Conservation (phyloP, 92 coral and sea anemone genomes). For the Heliopora coerulea region DNA sequence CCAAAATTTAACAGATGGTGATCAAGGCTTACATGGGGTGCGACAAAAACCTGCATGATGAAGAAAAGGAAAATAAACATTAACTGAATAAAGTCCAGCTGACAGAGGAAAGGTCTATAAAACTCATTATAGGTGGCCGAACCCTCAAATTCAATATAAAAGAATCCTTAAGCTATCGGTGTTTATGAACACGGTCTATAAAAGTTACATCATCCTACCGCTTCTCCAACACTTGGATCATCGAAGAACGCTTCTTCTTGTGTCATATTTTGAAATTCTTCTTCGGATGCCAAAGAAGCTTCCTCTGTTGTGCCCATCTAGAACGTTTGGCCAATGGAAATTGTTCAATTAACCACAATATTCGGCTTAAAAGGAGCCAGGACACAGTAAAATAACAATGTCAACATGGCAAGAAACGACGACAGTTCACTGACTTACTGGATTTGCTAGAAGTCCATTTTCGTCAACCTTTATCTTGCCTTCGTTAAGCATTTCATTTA, state of each 20-base stretch:
- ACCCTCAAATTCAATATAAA: too few species aligned
- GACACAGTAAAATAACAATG: too few species aligned
- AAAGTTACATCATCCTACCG: conserved; percentile 56
- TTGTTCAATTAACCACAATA: neutral
- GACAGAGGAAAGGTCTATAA: too few species aligned
- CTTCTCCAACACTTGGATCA: conserved; percentile 79
- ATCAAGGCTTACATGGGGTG: conserved; percentile 92
- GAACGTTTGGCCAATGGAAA: neutral
- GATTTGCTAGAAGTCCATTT: conserved; percentile 62
- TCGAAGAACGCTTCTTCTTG: conserved; percentile 84
- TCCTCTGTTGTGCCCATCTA: neutral
- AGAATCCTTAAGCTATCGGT: too few species aligned
- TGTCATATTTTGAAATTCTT: conserved; percentile 58
- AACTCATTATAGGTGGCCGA: too few species aligned
- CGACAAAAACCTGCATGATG: conserved; percentile 47
- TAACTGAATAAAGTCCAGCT: neutral
- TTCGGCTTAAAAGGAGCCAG: too few species aligned
- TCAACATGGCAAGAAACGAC: too few species aligned
- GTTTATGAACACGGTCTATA: too few species aligned
- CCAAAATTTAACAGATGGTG: conserved; percentile 80
- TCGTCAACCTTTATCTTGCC: conserved; percentile 77
- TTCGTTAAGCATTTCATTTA: conserved; percentile 69
- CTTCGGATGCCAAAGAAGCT: neutral
- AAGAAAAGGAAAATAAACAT: neutral
- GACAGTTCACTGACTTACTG: conserved; percentile 40